Base-by-base conservation (phyloP, 2,888 invertebrate species). In the Eupithecia abbreviata region DNA sequence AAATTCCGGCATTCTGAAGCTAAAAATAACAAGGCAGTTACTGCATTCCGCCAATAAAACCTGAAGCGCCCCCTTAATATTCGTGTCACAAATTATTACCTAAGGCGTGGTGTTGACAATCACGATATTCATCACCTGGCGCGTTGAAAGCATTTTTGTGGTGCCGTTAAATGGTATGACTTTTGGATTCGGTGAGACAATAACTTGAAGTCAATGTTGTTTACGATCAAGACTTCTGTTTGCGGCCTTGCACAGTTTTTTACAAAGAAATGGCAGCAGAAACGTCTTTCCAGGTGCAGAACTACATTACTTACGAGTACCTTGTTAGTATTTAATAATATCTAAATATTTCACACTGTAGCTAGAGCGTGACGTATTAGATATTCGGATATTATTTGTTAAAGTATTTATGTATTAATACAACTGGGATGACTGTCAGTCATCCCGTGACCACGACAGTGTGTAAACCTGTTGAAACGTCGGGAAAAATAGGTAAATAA, bases 101-200 rank as follows among this genome's bases (percentile, higher is more conserved):
- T 10, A 74, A 77, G 81, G 83, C 82, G 80, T 74, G 81, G 83
- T 82, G 84, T 83, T 84, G 81, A 81, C 82, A 78, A 80, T 80
- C 80, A 74, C 70, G 76, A 55, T 81, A 81, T 81, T 84, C 79
- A 77, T 83, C 84, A 81, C 82, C 77, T 82, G 80, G 69, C 80
- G 75, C 58, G 77, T 82, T 81, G 77, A 71, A 79, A 79, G 74
- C 77, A 45, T 81, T 79, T 80, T 80, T 72, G 55, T 15, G 71
- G 41, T 75, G 78, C 71, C 79, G 30, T 66, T 66, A 42, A 41
- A 66, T 15, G 66, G 7, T 66, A 42, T 15, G 41, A 13, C 42
- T 66, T 66, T 42, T 66, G 66, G 66, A 15, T 66, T 66, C 41
- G 42, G 66, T 6, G 42, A 12, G 13, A 30, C 30, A 13, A 66